Evolutionary conservation across 2,888 invertebrate species (phyloP).

Genomic region (Dorcus parallelipipedus): DNA sequence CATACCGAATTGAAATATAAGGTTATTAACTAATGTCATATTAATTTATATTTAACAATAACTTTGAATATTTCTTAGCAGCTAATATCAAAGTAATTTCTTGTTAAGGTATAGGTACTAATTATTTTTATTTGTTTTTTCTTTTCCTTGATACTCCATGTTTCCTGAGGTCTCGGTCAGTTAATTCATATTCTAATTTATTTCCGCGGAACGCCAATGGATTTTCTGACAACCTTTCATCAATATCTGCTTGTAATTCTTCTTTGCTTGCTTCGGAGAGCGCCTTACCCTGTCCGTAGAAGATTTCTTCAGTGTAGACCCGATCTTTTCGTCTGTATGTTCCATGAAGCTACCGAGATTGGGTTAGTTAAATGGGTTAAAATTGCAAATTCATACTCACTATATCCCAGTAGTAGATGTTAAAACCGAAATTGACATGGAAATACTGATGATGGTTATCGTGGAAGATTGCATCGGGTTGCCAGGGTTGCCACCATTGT

Average conservation of each 20-base stretch:
- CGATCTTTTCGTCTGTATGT: conserved; percentile 62
- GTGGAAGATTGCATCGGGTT: conserved; percentile 71
- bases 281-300: conserved; percentile 57
- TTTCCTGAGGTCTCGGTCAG: conserved; percentile 22
- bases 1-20: too few species aligned
- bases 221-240: conserved; percentile 51
- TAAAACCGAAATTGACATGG: conserved; percentile 75
- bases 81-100: too few species aligned
- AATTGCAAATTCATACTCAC: conserved; percentile 40
- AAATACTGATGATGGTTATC: conserved; percentile 77
- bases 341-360: conserved; percentile 59
- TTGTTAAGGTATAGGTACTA: too few species aligned
- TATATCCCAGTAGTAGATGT: conserved; percentile 67
- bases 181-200: conserved; percentile 39
- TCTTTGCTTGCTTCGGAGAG: conserved; percentile 51
- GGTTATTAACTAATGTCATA: too few species aligned
- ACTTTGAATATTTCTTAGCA: too few species aligned
- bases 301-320: conserved; percentile 66
- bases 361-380: background rate
- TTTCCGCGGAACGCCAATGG: conserved; percentile 48
- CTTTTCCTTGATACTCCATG: background rate
- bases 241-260: conserved; percentile 52
- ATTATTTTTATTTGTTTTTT: too few species aligned
- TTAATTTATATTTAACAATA: too few species aligned
- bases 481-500: conserved; percentile 75